Conservation (phyloP, 2,113 vertebrate genomes). For the Thermophis baileyi region DNA sequence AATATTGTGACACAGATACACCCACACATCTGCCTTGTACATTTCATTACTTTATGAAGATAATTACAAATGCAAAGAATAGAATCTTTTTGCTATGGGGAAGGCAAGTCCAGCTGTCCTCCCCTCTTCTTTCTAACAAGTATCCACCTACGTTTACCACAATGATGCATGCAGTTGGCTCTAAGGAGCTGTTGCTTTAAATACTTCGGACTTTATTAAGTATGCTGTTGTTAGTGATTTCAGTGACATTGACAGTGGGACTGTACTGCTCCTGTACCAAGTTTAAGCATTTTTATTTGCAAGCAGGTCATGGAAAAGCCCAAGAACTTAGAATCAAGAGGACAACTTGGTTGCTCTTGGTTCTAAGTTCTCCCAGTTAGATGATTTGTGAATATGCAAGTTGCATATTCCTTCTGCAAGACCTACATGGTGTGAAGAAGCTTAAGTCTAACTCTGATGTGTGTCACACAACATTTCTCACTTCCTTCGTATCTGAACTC, state of each 20-base stretch:
- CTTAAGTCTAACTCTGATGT: constrained; percentile 7
- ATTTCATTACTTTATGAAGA: not conserved
- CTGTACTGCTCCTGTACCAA: not conserved
- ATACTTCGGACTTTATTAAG: not conserved
- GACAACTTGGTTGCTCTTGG: not conserved
- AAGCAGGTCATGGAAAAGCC: not conserved
- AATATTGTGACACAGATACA: not conserved
- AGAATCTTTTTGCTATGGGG: not conserved
- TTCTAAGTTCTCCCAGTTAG: not conserved
- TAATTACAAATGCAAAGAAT: not conserved
- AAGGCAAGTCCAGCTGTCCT: not conserved
- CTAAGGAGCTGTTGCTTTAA: not conserved
- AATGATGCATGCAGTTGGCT: not conserved
- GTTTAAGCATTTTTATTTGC: not conserved
- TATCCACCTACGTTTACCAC: not conserved
- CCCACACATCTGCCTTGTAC: not conserved
- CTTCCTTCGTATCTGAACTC: not conserved
- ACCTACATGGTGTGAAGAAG: constrained; percentile 9
- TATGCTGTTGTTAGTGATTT: not conserved
- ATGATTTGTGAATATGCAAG: constrained; percentile 1
- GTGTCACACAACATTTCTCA: constrained; percentile 19
- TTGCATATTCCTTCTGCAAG: not conserved
- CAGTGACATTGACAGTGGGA: not conserved
- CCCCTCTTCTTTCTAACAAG: not conserved
- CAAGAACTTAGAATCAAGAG: not conserved